Percentiles rank a stretch among this genome's conserved stretches.
Evolutionary conservation across 1,140 invertebrate genomes (phyloP).

Genomic region (Caenorhabditis remanei): DNA sequence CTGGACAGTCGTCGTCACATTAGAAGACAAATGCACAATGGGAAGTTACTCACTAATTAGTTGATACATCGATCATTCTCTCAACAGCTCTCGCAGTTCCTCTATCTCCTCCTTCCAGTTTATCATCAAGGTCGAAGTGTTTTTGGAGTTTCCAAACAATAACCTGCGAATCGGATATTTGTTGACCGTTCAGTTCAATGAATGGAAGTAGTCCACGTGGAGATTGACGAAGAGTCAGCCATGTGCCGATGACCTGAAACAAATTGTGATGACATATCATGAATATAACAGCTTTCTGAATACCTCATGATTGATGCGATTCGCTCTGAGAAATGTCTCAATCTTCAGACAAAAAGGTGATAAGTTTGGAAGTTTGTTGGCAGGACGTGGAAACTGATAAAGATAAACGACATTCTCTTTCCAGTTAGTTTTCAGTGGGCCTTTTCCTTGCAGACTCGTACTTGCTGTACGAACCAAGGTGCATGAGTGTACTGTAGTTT

Average conservation of each 20-base stretch:
- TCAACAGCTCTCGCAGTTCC: conserved; percentile 90
- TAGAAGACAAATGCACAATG: not conserved
- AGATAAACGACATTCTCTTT: conserved; percentile 91
- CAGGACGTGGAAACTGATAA: conserved; percentile 84
- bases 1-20: not conserved
- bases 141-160: conserved; percentile 73
- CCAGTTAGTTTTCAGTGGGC: conserved; percentile 62
- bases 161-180: conserved; percentile 76
- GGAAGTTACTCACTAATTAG: conserved; percentile 63
- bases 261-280: not conserved
- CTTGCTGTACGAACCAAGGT: conserved; percentile 23
- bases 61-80: conserved; percentile 92
- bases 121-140: conserved; percentile 80
- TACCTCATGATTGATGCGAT: conserved; percentile 92
- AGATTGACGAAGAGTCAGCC: conserved; percentile 53
- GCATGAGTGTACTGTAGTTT: not conserved
- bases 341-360: conserved; percentile 93
- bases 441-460: conserved; percentile 43
- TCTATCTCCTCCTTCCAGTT: conserved; percentile 86
- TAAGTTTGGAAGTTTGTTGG: conserved; percentile 83
- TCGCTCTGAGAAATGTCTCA: conserved; percentile 90
- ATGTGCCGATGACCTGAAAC: conserved; percentile 68
- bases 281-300: not conserved
- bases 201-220: conserved; percentile 69
- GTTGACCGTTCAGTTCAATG: conserved; percentile 76